Evolutionary conservation across 2,888 invertebrate species (phyloP).

Genomic region (Muschampia plurimacula): DNA sequence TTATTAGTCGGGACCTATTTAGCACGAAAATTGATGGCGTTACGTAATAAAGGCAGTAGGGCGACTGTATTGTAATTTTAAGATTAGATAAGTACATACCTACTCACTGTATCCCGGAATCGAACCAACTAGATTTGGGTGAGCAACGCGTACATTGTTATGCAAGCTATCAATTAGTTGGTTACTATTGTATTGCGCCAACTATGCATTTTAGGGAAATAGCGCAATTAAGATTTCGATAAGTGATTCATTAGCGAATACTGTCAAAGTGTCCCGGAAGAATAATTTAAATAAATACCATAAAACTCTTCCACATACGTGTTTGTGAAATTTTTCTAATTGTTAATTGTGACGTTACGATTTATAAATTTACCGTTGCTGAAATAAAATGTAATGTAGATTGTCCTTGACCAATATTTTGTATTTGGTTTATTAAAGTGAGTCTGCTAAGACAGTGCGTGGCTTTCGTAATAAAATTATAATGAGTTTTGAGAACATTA

Average conservation of each 20-base stretch:
- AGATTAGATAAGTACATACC: conserved; percentile 36
- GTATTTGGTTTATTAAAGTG: conserved; percentile 51
- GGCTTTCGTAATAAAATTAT: conserved; percentile 50
- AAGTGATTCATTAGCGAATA: conserved; percentile 52
- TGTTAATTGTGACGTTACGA: conserved; percentile 48
- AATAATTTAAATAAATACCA: conserved; percentile 5
- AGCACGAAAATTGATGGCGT: conserved; percentile 44
- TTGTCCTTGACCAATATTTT: conserved; percentile 65
- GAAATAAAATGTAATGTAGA: conserved; percentile 40
- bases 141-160: conserved; percentile 63
- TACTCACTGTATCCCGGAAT: conserved; percentile 72
- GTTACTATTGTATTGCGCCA: conserved; percentile 77
- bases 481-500: conserved; percentile 53
- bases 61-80: conserved; percentile 45
- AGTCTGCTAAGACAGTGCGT: conserved; percentile 48
- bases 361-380: conserved; percentile 16
- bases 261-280: conserved; percentile 47
- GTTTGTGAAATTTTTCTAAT: not conserved
- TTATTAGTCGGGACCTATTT: conserved; percentile 46
- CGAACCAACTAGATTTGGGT: conserved; percentile 60
- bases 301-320: not conserved
- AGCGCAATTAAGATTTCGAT: conserved; percentile 59
- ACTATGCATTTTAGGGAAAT: conserved; percentile 58
- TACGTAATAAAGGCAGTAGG: conserved; percentile 50
- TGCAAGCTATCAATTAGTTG: conserved; percentile 80